phyloP scores from a whole-genome alignment of 1,140 invertebrate species.

The Zaprionus davidi region DNA sequence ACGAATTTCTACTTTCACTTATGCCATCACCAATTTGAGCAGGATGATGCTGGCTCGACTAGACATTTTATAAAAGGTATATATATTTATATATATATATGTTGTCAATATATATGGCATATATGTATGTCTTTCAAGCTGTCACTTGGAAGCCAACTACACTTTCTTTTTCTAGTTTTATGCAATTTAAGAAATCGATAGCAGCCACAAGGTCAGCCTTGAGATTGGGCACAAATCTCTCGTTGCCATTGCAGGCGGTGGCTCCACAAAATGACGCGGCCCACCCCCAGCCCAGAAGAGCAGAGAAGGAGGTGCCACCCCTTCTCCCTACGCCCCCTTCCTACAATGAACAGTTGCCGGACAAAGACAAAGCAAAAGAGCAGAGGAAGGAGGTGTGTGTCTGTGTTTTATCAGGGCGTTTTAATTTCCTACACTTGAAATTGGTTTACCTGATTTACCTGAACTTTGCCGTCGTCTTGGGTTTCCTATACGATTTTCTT shows the following conservation, averaged over 20 bases:
- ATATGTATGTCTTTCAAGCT: background rate
- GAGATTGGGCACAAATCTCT: constrained; percentile 29
- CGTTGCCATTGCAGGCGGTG: constrained; percentile 22
- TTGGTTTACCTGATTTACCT: constrained; percentile 42
- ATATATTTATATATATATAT: constrained; percentile 7
- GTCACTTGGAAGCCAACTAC: background rate
- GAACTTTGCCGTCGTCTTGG: constrained; percentile 27
- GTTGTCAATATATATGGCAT: background rate
- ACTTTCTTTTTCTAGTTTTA: constrained; percentile 34
- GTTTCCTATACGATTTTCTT: constrained; percentile 26
- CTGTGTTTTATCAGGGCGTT: background rate
- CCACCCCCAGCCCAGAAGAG: constrained; percentile 7
- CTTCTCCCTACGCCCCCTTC: background rate
- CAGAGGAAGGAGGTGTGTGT: background rate
- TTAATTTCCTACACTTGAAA: constrained; percentile 12
- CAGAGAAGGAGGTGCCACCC: background rate
- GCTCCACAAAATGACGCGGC: constrained; percentile 28
- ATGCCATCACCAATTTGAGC: background rate
- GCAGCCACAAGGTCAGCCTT: constrained; percentile 64
- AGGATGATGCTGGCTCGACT: background rate
- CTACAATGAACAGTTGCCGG: constrained; percentile 20
- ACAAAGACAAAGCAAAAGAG: constrained; percentile 13
- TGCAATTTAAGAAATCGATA: constrained; percentile 73
- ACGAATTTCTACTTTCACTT: background rate
- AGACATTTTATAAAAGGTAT: background rate